A percentile compares a stretch with the other conserved stretches of the same genome.
Evolutionary conservation across 2,113 vertebrate species (phyloP).

Genomic region (Thunnus maccoyii): DNA sequence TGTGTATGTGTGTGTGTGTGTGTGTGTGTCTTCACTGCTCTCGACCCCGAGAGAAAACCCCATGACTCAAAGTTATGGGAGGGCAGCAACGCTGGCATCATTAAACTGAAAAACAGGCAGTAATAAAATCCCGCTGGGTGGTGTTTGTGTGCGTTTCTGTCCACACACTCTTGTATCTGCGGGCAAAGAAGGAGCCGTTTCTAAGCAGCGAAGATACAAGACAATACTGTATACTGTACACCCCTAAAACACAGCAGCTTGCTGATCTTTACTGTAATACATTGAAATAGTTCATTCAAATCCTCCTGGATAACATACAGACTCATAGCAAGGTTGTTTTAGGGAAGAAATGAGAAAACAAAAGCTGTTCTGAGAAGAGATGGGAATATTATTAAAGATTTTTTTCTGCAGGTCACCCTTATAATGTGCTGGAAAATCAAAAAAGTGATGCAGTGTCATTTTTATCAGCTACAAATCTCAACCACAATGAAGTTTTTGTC

Average conservation of each 20-base stretch:
- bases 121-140: constrained; percentile 47
- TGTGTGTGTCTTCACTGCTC: constrained; percentile 23
- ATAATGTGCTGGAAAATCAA: not conserved
- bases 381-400: not conserved
- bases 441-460: not conserved
- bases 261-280: not conserved
- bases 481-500: not conserved
- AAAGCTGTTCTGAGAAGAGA: not conserved
- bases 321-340: not conserved
- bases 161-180: constrained; percentile 26
- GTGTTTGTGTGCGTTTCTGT: constrained; percentile 8
- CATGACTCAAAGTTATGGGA: constrained; percentile 48
- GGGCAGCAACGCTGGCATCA: constrained; percentile 51
- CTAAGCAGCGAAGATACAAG: not conserved
- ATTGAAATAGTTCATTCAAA: constrained; percentile 28
- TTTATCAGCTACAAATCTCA: not conserved
- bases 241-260: not conserved
- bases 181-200: constrained; percentile 13
- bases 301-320: not conserved
- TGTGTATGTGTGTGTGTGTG: too few species aligned
- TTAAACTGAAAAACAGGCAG: constrained; percentile 31
- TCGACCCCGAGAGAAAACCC: constrained; percentile 41
- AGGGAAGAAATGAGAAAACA: not conserved
- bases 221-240: not conserved
- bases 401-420: not conserved